Evolutionary conservation across 1,140 invertebrate species (phyloP).

Genomic region (Pseudomyrmex gracilis): DNA sequence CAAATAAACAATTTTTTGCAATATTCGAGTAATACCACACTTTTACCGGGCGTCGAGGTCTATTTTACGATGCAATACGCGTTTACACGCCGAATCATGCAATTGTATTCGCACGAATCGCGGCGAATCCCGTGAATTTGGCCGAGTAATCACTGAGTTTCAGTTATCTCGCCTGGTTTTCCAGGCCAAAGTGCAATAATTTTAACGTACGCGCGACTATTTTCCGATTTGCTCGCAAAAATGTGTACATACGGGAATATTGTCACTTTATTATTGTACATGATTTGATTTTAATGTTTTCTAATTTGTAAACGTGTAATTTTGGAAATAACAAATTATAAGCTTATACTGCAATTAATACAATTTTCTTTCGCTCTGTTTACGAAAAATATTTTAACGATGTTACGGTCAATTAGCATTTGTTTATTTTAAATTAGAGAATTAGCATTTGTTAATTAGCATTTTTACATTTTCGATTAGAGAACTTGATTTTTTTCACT

Average conservation of each 20-base stretch:
- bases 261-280: too few relatives aligned
- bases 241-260: background rate
- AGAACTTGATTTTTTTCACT: too few relatives aligned
- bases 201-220: background rate
- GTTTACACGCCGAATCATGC: slow-evolving; percentile 43
- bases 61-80: slow-evolving; percentile 47
- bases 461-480: too few relatives aligned
- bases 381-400: too few relatives aligned
- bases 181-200: slow-evolving; percentile 7
- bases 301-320: background rate
- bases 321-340: background rate
- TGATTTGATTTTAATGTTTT: background rate
- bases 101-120: slow-evolving; percentile 19
- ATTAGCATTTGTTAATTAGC: too few relatives aligned
- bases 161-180: slow-evolving; percentile 52
- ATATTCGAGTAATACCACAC: slow-evolving; percentile 11
- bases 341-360: too few relatives aligned
- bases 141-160: slow-evolving; percentile 47
- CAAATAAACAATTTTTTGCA: slow-evolving; percentile 39
- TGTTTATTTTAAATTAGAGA: too few relatives aligned
- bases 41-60: slow-evolving; percentile 1
- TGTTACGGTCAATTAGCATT: too few relatives aligned
- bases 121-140: slow-evolving; percentile 45
- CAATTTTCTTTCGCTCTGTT: too few relatives aligned
- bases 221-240: background rate